phyloP scores from a whole-genome alignment of 2,797 vertebrate species.

The Peromyscus nudipes region DNA sequence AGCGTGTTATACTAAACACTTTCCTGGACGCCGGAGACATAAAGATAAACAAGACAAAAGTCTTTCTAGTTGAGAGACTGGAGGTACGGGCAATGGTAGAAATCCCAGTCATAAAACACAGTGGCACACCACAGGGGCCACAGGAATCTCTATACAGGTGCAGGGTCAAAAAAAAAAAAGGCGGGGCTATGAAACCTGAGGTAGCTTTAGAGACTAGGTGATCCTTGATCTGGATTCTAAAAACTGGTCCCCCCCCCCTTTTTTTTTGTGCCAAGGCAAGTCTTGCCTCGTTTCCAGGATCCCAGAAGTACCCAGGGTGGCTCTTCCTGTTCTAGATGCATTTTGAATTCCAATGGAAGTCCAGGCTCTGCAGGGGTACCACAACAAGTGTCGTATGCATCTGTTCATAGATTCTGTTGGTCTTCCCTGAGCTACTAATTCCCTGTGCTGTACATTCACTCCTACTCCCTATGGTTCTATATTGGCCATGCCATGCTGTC shows the following conservation, averaged over 20 bases:
- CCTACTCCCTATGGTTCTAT: too few relatives aligned
- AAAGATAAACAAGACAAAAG: background rate
- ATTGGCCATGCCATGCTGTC: background rate
- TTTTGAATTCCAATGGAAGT: background rate
- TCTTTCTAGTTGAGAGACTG: background rate
- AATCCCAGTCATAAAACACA: background rate
- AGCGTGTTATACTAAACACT: background rate
- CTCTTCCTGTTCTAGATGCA: background rate
- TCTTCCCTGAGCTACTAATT: background rate
- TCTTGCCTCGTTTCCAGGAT: background rate
- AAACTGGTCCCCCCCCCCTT: background rate
- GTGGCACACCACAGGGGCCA: background rate
- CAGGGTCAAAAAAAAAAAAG: background rate
- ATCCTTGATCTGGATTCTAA: background rate
- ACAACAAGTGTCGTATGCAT: background rate
- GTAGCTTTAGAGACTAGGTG: background rate
- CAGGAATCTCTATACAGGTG: background rate
- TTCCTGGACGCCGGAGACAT: constrained; percentile 9
- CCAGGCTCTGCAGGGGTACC: background rate
- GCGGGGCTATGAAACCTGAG: background rate
- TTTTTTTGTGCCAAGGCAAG: background rate
- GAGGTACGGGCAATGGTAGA: background rate
- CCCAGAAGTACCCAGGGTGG: background rate
- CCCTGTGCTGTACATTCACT: background rate
- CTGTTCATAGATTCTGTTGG: background rate